These are phyloP conservation scores for Nesidiocoris tenuis DNA, from an alignment of 2,888 invertebrate genomes.

Conservation along the genomic window DNA sequence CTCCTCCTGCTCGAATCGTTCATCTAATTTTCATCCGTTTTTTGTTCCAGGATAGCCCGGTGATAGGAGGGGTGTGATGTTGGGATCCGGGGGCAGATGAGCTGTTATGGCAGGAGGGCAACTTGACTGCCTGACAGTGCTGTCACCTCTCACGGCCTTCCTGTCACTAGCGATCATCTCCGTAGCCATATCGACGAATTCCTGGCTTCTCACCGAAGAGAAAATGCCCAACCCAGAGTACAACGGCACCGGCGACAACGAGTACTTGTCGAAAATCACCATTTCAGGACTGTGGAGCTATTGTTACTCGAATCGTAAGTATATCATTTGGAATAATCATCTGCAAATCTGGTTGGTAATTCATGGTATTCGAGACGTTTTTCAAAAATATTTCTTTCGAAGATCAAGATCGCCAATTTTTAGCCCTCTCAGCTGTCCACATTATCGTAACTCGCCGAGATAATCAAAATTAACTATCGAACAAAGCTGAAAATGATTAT, in stretches of 20 bases:
- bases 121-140: constrained; percentile 49
- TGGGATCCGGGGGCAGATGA: constrained; percentile 38
- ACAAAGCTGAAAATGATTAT: background rate
- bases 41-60: constrained; percentile 28
- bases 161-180: constrained; percentile 70
- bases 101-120: constrained; percentile 36
- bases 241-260: constrained; percentile 74
- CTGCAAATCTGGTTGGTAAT: too few relatives aligned
- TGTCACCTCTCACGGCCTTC: constrained; percentile 62
- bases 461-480: background rate
- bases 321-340: constrained; percentile 26
- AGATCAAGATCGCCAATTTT: too few relatives aligned
- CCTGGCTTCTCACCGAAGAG: constrained; percentile 86
- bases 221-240: constrained; percentile 74
- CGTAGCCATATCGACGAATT: constrained; percentile 73
- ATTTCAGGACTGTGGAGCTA: constrained; percentile 79
- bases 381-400: too few relatives aligned
- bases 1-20: too few relatives aligned
- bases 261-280: constrained; percentile 70
- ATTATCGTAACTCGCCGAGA: too few relatives aligned
- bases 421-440: too few relatives aligned
- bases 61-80: constrained; percentile 34
- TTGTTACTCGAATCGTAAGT: constrained; percentile 78
- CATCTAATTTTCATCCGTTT: too few relatives aligned
- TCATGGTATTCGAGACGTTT: too few relatives aligned